Evolutionary conservation across 2,888 invertebrate species (phyloP), one percentile per base, ranked within the genome.

Genomic region (Lasioglossum villosulum): DNA sequence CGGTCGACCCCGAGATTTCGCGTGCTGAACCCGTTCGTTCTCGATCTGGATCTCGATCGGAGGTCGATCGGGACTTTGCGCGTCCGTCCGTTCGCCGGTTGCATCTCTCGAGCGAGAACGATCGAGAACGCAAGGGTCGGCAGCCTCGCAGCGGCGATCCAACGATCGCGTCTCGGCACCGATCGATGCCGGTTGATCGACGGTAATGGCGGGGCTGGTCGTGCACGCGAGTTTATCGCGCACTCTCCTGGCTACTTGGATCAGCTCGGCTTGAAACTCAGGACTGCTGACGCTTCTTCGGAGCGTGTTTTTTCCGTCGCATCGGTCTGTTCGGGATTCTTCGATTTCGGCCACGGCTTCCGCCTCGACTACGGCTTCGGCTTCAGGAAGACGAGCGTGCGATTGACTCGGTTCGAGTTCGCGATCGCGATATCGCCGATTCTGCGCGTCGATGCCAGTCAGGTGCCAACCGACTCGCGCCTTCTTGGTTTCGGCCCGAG

Each of bases 401-500:
- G 63, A 30, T 30, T 63, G 30, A 8, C 30, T 30, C 63, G 63
- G 8, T 30, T 30, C 63, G 30, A 30, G 30, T 30, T 63, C 63
- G 19, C 59, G 77, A 48, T 90, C 90, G 78, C 82, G 87, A 68
- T 90, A 71, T 89, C 88, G 82, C 27, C 78, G 86, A 37, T 83
- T 87, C 70, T 68, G 68, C 19, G 82, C 85, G 42, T 89, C 89
- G 71, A 78, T 72, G 19, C 87, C 82, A 14, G 89, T 82, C 4
- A 90, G 79, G 10, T 80, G 91, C 93, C 91, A 93, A 71, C 91
- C 93, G 86, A 88, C 89, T 83, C 91, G 93, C 4, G 93, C 92
- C 92, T 96, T 96, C 95, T 96, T 97, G 85, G 97, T 97, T 95
- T 97, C 97, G 75, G 97, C 97, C 93, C 97, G 96, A 74, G 97